Evolutionary conservation across 1,140 invertebrate genomes (phyloP).

Genomic region (Mylabris phalerata): DNA sequence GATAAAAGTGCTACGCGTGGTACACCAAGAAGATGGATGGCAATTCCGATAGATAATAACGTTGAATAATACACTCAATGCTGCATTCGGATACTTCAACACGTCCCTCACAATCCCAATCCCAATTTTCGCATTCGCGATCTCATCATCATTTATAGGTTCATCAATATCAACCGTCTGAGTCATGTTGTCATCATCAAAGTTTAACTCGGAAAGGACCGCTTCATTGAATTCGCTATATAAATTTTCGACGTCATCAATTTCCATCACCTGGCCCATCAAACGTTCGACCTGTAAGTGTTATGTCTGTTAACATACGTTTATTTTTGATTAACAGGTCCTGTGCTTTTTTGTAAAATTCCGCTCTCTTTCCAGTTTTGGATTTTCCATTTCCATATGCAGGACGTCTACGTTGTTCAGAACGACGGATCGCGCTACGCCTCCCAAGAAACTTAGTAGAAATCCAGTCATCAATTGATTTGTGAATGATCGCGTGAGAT

Average conservation of each 20-base stretch:
- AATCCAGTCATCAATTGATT: neutral
- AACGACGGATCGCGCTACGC: too few species aligned
- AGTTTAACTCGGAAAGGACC: neutral
- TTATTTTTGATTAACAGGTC: conserved; percentile 8
- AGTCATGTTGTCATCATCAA: neutral
- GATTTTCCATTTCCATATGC: neutral
- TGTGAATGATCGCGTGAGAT: too few species aligned
- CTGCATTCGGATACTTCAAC: neutral
- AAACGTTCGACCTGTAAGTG: neutral
- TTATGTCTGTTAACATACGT: neutral
- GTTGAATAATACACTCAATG: conserved; percentile 7
- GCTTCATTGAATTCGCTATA: neutral
- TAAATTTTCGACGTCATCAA: neutral
- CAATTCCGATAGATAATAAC: conserved; percentile 5
- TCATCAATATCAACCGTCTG: neutral
- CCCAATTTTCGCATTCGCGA: conserved; percentile 1
- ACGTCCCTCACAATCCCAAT: neutral
- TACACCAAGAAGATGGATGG: conserved; percentile 2
- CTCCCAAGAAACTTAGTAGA: neutral
- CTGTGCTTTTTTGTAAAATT: conserved; percentile 1
- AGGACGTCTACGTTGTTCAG: too few species aligned
- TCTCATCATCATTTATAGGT: conserved; percentile 5
- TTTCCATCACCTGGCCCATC: too few species aligned
- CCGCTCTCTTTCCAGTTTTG: neutral
- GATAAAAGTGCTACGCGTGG: conserved; percentile 14